These are phyloP conservation scores for Tryphoninae sp. DNA, from an alignment of 2,888 invertebrate species.

Conservation along the genomic window DNA sequence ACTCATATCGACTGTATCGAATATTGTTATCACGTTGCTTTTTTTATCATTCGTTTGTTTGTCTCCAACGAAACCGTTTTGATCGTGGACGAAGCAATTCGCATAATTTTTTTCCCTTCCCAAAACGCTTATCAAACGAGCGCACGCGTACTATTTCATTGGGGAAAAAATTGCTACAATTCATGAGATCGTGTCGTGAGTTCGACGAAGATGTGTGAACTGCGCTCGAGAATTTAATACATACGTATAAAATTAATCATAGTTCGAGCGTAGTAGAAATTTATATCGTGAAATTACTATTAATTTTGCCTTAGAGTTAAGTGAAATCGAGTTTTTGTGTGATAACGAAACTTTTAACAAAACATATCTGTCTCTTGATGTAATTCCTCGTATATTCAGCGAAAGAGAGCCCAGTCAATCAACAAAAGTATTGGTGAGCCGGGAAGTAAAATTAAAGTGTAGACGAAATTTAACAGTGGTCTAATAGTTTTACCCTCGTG, in stretches of 20 bases:
- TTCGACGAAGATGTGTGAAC: conserved; percentile 35
- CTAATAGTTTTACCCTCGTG: conserved; percentile 15
- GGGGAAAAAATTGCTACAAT: conserved; percentile 35
- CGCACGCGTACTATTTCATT: conserved; percentile 56
- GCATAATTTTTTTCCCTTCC: conserved; percentile 13
- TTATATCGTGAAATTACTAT: not conserved
- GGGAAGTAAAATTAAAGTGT: conserved; percentile 44
- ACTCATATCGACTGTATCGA: not conserved
- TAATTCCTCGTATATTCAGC: conserved; percentile 57
- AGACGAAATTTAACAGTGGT: conserved; percentile 32
- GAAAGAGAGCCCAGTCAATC: conserved; percentile 50
- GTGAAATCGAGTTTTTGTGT: conserved; percentile 10
- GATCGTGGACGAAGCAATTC: not conserved
- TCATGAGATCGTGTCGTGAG: conserved; percentile 40
- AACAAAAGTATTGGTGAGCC: conserved; percentile 14
- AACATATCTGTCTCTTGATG: conserved; percentile 58
- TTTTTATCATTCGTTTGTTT: not conserved
- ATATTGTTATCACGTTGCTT: not conserved
- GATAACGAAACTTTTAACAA: not conserved
- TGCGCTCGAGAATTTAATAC: conserved; percentile 26
- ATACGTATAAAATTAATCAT: conserved; percentile 22
- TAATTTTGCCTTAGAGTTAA: conserved; percentile 17
- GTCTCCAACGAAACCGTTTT: not conserved
- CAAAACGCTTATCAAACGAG: conserved; percentile 28
- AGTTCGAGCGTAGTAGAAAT: conserved; percentile 5